phyloP scores from a whole-genome alignment of 1,140 invertebrate genomes.

The Vanessa tameamea region DNA sequence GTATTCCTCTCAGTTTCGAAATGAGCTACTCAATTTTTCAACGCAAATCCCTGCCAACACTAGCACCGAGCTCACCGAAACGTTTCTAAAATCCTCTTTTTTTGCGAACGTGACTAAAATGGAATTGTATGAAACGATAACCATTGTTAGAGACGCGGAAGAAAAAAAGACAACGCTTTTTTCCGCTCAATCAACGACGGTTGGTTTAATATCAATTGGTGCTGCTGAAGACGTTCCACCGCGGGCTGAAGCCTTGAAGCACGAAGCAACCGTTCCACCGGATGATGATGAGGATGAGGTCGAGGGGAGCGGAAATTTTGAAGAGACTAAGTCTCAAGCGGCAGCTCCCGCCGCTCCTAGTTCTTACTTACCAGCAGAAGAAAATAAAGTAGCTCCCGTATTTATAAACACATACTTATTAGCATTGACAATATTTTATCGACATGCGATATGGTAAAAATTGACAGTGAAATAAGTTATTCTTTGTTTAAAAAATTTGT shows the following conservation, averaged over 20 bases:
- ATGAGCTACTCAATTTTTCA: slow-evolving; percentile 59
- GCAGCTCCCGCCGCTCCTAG: slow-evolving; percentile 63
- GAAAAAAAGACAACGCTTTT: slow-evolving; percentile 25
- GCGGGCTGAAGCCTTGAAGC: slow-evolving; percentile 61
- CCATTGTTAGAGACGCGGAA: slow-evolving; percentile 23
- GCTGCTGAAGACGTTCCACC: slow-evolving; percentile 33
- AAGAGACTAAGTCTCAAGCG: slow-evolving; percentile 53
- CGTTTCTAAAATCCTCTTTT: slow-evolving; percentile 56
- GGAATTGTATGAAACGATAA: slow-evolving; percentile 42
- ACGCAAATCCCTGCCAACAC: slow-evolving; percentile 41
- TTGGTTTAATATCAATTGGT: slow-evolving; percentile 22
- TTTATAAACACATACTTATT: slow-evolving; percentile 31
- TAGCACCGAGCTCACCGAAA: slow-evolving; percentile 45
- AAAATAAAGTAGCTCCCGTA: slow-evolving; percentile 48
- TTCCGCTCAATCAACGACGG: slow-evolving; percentile 25
- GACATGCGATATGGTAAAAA: slow-evolving; percentile 24
- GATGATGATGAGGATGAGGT: slow-evolving; percentile 72
- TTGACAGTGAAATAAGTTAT: not conserved
- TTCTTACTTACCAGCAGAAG: slow-evolving; percentile 63
- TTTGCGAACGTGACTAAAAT: slow-evolving; percentile 49
- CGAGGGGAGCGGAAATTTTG: slow-evolving; percentile 69
- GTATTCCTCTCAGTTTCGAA: slow-evolving; percentile 48
- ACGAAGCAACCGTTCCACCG: slow-evolving; percentile 63
- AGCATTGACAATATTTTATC: slow-evolving; percentile 17
- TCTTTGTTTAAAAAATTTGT: slow-evolving; percentile 8